Base-by-base conservation (phyloP, 2,888 invertebrate genomes). In the Cosmorhoe ocellata region DNA sequence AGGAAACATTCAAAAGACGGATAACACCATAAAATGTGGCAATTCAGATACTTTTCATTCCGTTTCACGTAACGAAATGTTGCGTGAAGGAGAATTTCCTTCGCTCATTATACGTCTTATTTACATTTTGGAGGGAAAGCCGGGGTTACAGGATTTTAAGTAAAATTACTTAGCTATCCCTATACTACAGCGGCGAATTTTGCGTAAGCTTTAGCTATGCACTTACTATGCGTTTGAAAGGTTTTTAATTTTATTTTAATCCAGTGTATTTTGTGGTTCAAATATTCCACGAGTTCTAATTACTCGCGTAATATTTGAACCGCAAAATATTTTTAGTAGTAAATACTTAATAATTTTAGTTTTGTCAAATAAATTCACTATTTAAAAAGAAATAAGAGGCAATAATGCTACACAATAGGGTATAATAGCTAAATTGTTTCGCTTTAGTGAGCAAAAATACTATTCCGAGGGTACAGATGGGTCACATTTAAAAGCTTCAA, bases 401-500 rank as follows among this genome's bases (percentile, higher is more conserved):
- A n/a, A n/a, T 51, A 51, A 36, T 63, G 59, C 61, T 34, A 42
- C 51, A 43, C 54, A 44, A 41, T 61, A 54, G 53, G 50, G 57
- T 53, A 62, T 58, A 59, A 69, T 67, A 70, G 69, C 63, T 58
- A 67, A 69, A 76, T 74, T 71, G 66, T 70, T 59, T 67, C 54
- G 66, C 71, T 70, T 72, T 70, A 61, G 59, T 61, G 54, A 63
- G 58, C 67, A 74, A 76, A 79, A 80, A 76, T 76, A 70, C 71
- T 69, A 79, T 80, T 79, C 75, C 66, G 69, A 67, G 69, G 64
- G 55, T 63, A 66, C 82, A 81, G 78, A 79, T 81, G 84, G 70
- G 78, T 67, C 70, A 76, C 76, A 74, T 81, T 84, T 81, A 76
- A 80, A 75, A 74, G 76, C 74, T 76, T 66, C 49, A 58, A 64